Conservation (phyloP, 1,140 invertebrate genomes). For the Apis laboriosa region DNA sequence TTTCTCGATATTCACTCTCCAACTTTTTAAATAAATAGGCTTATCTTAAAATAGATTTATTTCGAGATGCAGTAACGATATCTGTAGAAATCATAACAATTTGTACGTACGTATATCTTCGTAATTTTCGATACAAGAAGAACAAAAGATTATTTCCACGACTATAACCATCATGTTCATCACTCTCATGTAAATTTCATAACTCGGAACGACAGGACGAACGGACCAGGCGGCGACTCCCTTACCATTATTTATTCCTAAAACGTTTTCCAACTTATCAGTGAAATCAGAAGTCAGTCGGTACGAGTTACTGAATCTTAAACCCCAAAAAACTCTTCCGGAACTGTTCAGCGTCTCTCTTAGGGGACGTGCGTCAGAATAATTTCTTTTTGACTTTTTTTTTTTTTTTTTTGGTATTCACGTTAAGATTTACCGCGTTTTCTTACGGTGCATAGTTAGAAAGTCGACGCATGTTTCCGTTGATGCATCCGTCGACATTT, state of each 20-base stretch:
- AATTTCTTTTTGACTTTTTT: constrained; percentile 5
- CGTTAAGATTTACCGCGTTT: constrained; percentile 34
- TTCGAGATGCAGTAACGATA: no score
- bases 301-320: neutral
- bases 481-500: constrained; percentile 39
- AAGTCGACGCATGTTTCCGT: constrained; percentile 43
- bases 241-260: constrained; percentile 1
- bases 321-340: neutral
- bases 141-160: no score
- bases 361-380: neutral
- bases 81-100: no score
- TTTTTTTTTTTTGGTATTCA: constrained; percentile 11
- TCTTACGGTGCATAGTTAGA: constrained; percentile 24
- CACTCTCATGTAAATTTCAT: neutral
- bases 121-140: no score
- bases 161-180: no score
- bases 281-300: neutral
- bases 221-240: neutral
- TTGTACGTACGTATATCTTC: no score
- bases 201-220: neutral
- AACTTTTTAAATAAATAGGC: no score
- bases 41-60: no score
- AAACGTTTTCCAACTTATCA: constrained; percentile 18
- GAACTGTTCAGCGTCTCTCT: neutral
- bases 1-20: no score